A percentile compares a stretch with the other conserved stretches of the same genome.
These are phyloP conservation scores for Sisyra nigra DNA, from an alignment of 2,888 invertebrate species.

Conservation along the genomic window DNA sequence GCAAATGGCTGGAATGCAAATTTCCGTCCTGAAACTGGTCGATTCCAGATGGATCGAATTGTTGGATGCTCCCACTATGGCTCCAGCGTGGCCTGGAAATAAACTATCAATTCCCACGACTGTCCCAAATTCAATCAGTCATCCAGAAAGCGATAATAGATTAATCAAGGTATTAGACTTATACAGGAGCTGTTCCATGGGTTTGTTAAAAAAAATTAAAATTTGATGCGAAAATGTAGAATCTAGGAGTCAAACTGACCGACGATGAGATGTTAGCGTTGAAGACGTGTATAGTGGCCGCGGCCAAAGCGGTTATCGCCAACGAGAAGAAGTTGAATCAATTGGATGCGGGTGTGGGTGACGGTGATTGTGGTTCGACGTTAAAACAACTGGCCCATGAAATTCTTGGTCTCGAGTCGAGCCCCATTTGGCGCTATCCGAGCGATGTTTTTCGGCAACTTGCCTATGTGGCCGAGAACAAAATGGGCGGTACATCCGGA, in stretches of 20 bases:
- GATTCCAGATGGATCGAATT: slow-evolving; percentile 25
- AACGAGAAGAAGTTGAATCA: slow-evolving; percentile 35
- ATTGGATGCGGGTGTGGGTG: slow-evolving; percentile 47
- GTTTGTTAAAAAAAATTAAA: no score
- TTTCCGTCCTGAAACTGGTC: slow-evolving; percentile 39
- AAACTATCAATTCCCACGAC: slow-evolving; percentile 23
- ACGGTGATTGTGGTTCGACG: slow-evolving; percentile 56
- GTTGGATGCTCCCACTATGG: slow-evolving; percentile 35
- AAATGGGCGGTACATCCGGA: slow-evolving; percentile 63
- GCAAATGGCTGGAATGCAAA: slow-evolving; percentile 60
- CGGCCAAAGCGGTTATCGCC: slow-evolving; percentile 31
- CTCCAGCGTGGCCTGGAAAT: slow-evolving; percentile 38
- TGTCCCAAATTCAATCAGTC: not conserved
- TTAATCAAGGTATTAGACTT: no score
- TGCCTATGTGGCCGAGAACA: slow-evolving; percentile 40
- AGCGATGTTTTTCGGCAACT: slow-evolving; percentile 31
- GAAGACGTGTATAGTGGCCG: slow-evolving; percentile 26
- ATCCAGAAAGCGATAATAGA: no score
- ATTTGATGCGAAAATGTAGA: no score
- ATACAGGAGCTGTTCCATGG: no score
- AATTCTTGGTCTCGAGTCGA: slow-evolving; percentile 21
- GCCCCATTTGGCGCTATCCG: slow-evolving; percentile 15
- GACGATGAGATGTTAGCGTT: slow-evolving; percentile 14
- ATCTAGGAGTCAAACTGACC: no score
- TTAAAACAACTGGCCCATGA: slow-evolving; percentile 38